These are phyloP conservation scores for Ptychadena robeensis DNA, from an alignment of 2,797 vertebrate species.

Conservation along the genomic window DNA sequence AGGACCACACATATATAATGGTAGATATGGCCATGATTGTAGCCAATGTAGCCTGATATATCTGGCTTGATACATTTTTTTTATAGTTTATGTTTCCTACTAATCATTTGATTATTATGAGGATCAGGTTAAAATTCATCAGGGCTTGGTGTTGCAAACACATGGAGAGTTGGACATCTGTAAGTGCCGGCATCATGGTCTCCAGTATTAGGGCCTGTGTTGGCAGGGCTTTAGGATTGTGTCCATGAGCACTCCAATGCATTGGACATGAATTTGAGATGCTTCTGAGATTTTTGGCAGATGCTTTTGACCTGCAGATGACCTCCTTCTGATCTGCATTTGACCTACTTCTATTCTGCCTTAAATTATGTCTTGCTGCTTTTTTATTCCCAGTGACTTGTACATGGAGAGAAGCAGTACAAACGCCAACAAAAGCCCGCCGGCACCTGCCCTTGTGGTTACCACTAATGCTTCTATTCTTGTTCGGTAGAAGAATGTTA, in stretches of 20 bases:
- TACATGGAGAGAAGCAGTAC: neutral
- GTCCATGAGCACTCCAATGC: neutral
- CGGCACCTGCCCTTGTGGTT: neutral
- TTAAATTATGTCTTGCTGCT: too few species aligned
- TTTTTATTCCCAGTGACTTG: neutral
- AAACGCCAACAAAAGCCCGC: neutral
- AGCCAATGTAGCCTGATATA: neutral
- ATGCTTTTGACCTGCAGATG: too few species aligned
- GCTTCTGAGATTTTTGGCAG: neutral
- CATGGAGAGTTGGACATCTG: neutral
- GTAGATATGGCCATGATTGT: neutral
- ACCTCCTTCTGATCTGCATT: neutral
- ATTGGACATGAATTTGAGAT: neutral
- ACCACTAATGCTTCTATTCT: conserved; percentile 12
- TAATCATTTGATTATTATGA: neutral
- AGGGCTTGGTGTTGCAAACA: neutral
- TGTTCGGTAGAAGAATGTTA: conserved; percentile 24
- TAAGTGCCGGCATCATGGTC: conserved; percentile 14
- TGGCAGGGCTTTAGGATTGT: neutral
- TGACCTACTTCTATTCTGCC: neutral
- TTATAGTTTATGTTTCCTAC: neutral
- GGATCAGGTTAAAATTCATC: too few species aligned
- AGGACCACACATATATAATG: neutral
- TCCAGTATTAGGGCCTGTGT: neutral
- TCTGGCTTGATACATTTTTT: too few species aligned